phyloP scores from a whole-genome alignment of 2,888 invertebrate species.

The Chrysina gloriosa region DNA sequence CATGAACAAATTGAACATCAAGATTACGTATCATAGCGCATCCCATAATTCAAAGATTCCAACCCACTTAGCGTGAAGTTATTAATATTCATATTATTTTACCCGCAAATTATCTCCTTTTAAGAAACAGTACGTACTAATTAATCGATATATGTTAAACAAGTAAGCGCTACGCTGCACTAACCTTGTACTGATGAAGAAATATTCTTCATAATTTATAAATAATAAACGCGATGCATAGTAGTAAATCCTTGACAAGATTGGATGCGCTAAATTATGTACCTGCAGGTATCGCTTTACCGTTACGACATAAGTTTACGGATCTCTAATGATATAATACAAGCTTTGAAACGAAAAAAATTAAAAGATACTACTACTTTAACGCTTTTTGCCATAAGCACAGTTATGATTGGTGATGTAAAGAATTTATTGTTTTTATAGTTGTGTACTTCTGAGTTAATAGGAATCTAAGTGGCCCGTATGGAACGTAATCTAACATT shows the following conservation, averaged over 20 bases:
- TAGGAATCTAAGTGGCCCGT: neutral
- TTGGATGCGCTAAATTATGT: slow-evolving; percentile 13
- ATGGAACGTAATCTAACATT: too few species aligned
- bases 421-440: slow-evolving; percentile 11
- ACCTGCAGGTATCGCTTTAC: neutral
- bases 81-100: neutral
- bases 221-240: neutral
- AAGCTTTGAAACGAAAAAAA: too few species aligned
- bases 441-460: neutral
- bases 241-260: slow-evolving; percentile 9
- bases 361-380: too few species aligned
- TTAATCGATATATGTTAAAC: neutral
- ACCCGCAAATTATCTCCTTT: neutral
- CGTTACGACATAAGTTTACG: slow-evolving; percentile 1
- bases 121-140: neutral
- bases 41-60: too few species aligned
- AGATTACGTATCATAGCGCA: too few species aligned
- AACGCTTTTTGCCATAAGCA: neutral
- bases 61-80: too few species aligned
- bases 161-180: neutral
- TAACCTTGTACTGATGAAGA: slow-evolving; percentile 6
- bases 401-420: neutral
- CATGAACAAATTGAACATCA: too few species aligned
- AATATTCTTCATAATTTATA: slow-evolving; percentile 10
- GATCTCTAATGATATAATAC: neutral